phyloP scores from a whole-genome alignment of 2,113 vertebrate genomes.

The Ondatra zibethicus region DNA sequence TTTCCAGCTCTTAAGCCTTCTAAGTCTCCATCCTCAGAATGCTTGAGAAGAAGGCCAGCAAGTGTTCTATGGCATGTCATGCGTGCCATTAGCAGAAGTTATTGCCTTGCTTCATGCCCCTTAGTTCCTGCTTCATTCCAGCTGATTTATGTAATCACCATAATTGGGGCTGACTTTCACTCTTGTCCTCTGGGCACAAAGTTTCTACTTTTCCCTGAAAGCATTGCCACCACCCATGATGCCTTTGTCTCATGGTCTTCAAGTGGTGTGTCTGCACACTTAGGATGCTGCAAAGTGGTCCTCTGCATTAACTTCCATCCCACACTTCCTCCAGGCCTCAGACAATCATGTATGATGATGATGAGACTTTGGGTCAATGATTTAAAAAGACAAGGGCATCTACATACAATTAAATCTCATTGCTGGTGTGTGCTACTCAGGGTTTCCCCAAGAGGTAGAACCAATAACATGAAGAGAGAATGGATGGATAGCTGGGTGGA shows the following conservation, averaged over 20 bases:
- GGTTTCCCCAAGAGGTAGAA: not conserved
- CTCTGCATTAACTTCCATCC: not conserved
- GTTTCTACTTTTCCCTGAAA: not conserved
- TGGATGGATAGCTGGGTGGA: not conserved
- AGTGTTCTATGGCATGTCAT: not conserved
- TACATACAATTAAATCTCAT: not conserved
- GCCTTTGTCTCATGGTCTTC: not conserved
- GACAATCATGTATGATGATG: not conserved
- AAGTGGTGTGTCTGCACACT: rapidly evolving
- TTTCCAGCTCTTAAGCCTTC: not conserved
- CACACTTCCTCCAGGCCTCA: not conserved
- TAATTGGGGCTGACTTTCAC: not conserved
- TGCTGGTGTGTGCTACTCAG: not conserved
- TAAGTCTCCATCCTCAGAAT: not conserved
- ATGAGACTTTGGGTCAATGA: rapidly evolving
- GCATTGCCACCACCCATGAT: not conserved
- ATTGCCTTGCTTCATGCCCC: not conserved
- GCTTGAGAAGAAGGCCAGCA: not conserved
- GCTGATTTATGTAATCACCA: not conserved
- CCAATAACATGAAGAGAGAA: too few species aligned
- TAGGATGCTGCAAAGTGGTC: not conserved
- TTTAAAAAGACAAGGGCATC: not conserved
- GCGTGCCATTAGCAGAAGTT: not conserved
- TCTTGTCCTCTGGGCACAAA: not conserved
- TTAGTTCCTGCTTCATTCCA: not conserved